Percentiles rank a stretch among this genome's conserved stretches.
phyloP scores from a whole-genome alignment of 2,888 invertebrate species.

The Diadegma fenestrale region DNA sequence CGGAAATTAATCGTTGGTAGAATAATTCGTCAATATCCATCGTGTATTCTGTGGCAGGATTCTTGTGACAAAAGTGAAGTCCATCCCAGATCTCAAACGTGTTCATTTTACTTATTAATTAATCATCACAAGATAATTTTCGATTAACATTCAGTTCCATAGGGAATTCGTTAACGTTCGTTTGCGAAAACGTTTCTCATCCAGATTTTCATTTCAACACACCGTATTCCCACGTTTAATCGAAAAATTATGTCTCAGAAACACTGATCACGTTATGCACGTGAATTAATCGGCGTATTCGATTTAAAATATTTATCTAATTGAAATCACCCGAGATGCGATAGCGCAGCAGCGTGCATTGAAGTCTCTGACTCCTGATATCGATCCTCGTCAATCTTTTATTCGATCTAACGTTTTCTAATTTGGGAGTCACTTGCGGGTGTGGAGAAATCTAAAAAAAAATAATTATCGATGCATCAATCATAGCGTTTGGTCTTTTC shows the following conservation, averaged over 20 bases:
- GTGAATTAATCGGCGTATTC: neutral
- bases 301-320: neutral
- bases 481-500: neutral
- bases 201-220: neutral
- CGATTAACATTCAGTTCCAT: too few relatives aligned
- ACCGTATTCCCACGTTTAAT: neutral
- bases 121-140: constrained; percentile 9
- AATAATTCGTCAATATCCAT: neutral
- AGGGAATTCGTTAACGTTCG: neutral
- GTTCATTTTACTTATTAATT: constrained; percentile 1
- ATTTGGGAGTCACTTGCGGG: neutral
- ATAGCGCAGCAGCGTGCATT: constrained; percentile 24
- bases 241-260: neutral
- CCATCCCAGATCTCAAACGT: neutral
- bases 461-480: neutral
- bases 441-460: neutral
- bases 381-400: neutral
- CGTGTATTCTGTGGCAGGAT: neutral
- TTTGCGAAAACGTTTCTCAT: neutral
- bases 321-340: constrained; percentile 28
- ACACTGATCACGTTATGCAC: too few relatives aligned
- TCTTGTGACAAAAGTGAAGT: constrained; percentile 31
- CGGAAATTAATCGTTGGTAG: constrained; percentile 1
- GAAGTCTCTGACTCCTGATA: constrained; percentile 30
- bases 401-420: neutral